Base-by-base conservation (phyloP, 2,888 invertebrate species). In the Helleia helle region DNA sequence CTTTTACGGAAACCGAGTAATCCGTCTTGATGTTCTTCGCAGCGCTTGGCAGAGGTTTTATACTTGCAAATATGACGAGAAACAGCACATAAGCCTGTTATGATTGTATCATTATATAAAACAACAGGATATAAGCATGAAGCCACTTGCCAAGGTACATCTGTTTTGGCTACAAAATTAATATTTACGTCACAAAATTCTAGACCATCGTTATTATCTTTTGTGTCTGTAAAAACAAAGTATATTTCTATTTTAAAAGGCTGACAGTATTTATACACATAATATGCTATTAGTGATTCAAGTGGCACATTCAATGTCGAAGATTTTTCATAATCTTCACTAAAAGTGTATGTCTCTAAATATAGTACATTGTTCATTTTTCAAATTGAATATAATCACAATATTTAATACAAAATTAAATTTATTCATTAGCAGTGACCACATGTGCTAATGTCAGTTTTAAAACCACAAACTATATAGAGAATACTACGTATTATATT, bases 11-110 rank as follows among this genome's bases (percentile, higher is more conserved):
- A 96, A 1, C 95, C 95, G 8, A 95, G 77, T 28, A 95, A 69
- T 12, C 83, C 73, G 37, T 84, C 79, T 30, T 79, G 79, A 37
- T 77, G 74, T 50, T 79, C 81, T 13, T 59, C 52, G 2, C 42
- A 7, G 27, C 59, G 54, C 4, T 40, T 48, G 0, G 47, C 26
- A 6, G 50, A 41, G 4, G 54, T 49, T 37, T 59, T 65, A 40
- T 60, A 60, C 45, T 69, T 67, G 46, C 68, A 65, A 22, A 85
- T 70, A 44, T 80, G 73, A 40, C 85, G 62, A 1, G 74, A 73
- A 0, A 93, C 93, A 1, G 92, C 91, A 70, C 94, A 93, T 4
- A 95, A 70, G 0, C 95, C 95, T 5, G 93, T 91, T 38, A 93
- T 87, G 38, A 90, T 88, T 9, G 88, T 88, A 42, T 87, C 86